phyloP scores from a whole-genome alignment of 2,888 invertebrate genomes.

The Agelastica alni region DNA sequence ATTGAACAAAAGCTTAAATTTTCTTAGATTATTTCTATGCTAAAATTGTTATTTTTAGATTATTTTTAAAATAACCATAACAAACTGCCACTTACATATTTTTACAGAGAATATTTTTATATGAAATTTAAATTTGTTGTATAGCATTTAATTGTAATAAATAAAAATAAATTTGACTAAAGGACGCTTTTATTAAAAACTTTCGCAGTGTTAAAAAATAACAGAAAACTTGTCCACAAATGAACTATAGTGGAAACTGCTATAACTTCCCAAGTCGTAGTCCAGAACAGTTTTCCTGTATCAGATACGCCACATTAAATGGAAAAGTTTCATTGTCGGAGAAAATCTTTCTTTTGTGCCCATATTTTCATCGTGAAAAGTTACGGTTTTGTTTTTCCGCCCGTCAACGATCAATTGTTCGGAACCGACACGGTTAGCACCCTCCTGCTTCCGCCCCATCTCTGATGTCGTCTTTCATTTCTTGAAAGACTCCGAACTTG shows the following conservation, averaged over 20 bases:
- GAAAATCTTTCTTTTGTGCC: constrained; percentile 30
- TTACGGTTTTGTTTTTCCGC: constrained; percentile 33
- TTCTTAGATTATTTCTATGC: no score
- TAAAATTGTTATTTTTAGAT: no score
- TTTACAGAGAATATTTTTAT: no score
- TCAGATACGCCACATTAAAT: constrained; percentile 33
- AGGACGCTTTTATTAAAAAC: no score
- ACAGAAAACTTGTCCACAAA: neutral
- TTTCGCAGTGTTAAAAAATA: no score
- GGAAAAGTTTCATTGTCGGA: constrained; percentile 28
- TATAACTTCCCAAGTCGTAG: constrained; percentile 4
- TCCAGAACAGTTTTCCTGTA: constrained; percentile 25
- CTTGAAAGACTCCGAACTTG: constrained; percentile 13
- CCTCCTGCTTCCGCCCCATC: constrained; percentile 13
- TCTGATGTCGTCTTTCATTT: constrained; percentile 11
- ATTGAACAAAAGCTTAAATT: no score
- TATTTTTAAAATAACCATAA: no score
- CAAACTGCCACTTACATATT: no score
- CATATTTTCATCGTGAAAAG: constrained; percentile 27
- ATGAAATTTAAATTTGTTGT: no score
- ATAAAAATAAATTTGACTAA: no score
- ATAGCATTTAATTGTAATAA: no score
- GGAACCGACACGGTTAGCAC: constrained; percentile 33
- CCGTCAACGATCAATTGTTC: constrained; percentile 31
- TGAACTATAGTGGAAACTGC: constrained; percentile 3